phyloP scores from a whole-genome alignment of 2,113 vertebrate genomes.

The Pterocles gutturalis region DNA sequence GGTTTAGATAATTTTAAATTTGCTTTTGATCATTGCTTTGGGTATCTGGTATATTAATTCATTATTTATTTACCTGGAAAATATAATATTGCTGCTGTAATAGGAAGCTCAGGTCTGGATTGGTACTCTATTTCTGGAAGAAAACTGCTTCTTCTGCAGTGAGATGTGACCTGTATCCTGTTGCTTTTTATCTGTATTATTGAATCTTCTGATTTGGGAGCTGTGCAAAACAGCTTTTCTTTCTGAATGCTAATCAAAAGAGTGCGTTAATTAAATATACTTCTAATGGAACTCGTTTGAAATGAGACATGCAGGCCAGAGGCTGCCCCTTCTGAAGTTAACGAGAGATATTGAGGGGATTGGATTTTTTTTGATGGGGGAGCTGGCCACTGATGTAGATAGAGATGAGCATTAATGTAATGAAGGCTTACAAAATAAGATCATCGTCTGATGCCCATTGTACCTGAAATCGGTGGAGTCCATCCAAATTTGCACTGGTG shows the following conservation, averaged over 20 bases:
- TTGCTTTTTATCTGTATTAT: constrained; percentile 16
- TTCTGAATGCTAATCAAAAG: constrained; percentile 34
- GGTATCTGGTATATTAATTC: neutral
- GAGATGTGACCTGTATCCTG: neutral
- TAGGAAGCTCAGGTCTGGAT: neutral
- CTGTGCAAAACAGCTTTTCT: constrained; percentile 34
- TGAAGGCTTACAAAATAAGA: neutral
- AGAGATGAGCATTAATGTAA: neutral
- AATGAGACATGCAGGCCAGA: neutral
- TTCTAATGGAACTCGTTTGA: constrained; percentile 30
- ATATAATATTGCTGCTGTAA: neutral
- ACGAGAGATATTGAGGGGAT: neutral
- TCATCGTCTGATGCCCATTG: neutral
- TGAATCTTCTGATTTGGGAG: constrained; percentile 17
- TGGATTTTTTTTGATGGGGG: neutral
- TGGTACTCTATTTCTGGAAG: neutral
- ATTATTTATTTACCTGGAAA: neutral
- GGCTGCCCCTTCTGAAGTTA: constrained; percentile 13
- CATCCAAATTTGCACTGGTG: neutral
- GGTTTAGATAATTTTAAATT: neutral
- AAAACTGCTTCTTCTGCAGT: neutral
- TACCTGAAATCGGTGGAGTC: neutral
- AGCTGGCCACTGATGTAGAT: neutral
- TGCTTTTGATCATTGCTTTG: neutral
- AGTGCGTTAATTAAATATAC: constrained; percentile 29